Conservation (phyloP, 2,113 vertebrate species). For the Oophaga pumilio region DNA sequence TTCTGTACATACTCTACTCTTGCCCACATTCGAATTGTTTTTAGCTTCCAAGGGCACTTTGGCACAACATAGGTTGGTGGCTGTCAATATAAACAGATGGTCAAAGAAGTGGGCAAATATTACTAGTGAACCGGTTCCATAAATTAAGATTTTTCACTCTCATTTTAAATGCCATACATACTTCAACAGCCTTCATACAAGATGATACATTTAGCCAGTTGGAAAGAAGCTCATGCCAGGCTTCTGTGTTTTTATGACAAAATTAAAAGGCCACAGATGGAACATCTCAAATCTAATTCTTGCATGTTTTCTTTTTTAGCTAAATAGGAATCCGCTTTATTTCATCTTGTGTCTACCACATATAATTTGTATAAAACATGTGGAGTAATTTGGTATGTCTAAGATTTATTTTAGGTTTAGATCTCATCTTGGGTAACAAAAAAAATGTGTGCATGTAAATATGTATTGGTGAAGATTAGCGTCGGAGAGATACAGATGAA, state of each 20-base stretch:
- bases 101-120: conserved; percentile 82
- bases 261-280: conserved; percentile 82
- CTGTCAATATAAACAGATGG: conserved; percentile 84
- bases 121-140: conserved; percentile 72
- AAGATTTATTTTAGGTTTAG: neutral
- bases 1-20: conserved; percentile 56
- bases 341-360: conserved; percentile 70
- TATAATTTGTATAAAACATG: neutral
- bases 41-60: conserved; percentile 80
- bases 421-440: too few relatives aligned
- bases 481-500: too few relatives aligned
- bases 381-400: neutral
- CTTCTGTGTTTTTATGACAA: conserved; percentile 81
- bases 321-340: conserved; percentile 74
- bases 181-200: conserved; percentile 78
- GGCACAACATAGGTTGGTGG: conserved; percentile 77
- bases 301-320: conserved; percentile 77
- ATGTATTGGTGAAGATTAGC: too few relatives aligned
- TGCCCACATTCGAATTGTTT: conserved; percentile 68
- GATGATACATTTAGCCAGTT: conserved; percentile 79
- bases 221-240: conserved; percentile 76
- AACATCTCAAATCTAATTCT: conserved; percentile 81
- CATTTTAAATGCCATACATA: conserved; percentile 79
- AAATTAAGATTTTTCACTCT: conserved; percentile 73
- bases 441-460: too few relatives aligned